A percentile compares a stretch with the other conserved stretches of the same genome.
Evolutionary conservation across 2,113 vertebrate species (phyloP).

Genomic region (Daboia siamensis): DNA sequence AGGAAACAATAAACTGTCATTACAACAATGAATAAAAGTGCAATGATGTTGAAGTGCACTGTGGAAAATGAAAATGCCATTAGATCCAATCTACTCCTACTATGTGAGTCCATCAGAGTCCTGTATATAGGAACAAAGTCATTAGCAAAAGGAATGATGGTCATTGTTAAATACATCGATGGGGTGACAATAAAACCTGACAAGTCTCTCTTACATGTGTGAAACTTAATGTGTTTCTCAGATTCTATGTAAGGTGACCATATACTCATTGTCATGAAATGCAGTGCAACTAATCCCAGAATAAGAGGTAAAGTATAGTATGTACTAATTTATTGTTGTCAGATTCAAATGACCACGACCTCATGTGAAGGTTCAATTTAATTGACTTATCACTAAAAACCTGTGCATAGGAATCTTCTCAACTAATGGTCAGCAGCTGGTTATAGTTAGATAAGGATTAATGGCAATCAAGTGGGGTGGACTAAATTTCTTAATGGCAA

Average conservation of each 20-base stretch:
- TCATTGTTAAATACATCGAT: background rate
- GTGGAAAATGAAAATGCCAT: background rate
- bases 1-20: background rate
- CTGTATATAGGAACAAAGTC: background rate
- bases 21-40: background rate
- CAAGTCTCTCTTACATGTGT: background rate
- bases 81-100: background rate
- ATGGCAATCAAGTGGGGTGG: background rate
- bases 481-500: background rate
- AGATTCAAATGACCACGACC: background rate
- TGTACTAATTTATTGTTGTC: background rate
- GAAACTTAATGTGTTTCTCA: background rate
- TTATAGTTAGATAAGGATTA: background rate
- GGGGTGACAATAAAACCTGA: background rate
- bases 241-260: background rate
- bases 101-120: background rate
- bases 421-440: background rate
- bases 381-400: background rate
- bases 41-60: background rate
- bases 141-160: background rate
- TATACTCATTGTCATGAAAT: background rate
- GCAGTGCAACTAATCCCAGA: background rate
- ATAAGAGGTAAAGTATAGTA: background rate
- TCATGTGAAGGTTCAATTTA: background rate
- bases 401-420: background rate